Percentiles rank a stretch among this genome's conserved stretches.
These are phyloP conservation scores for Linyphia triangularis DNA, from an alignment of 2,888 invertebrate genomes.

Conservation along the genomic window DNA sequence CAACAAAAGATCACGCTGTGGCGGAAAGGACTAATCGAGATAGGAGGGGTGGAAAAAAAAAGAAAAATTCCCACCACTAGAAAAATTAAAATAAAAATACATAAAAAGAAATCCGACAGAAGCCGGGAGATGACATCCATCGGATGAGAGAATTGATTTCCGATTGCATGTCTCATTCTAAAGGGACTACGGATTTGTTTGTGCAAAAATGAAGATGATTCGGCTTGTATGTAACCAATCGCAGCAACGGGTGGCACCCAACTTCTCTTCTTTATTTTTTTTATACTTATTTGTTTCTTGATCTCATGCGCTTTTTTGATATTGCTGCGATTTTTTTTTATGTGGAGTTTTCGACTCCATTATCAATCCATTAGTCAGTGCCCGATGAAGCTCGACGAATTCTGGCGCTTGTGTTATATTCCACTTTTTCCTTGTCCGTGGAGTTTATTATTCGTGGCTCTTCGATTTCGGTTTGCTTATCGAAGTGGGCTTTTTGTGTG, in stretches of 20 bases:
- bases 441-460: background rate
- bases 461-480: background rate
- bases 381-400: conserved; percentile 7
- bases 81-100: conserved; percentile 56
- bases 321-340: background rate
- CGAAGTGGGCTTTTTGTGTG: background rate
- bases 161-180: conserved; percentile 52
- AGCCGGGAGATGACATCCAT: background rate
- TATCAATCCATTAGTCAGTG: conserved; percentile 65
- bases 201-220: conserved; percentile 71
- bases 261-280: conserved; percentile 30
- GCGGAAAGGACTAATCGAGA: conserved; percentile 1
- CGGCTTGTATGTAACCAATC: conserved; percentile 70
- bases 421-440: no score
- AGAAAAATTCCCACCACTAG: conserved; percentile 11
- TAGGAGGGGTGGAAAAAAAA: background rate
- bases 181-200: conserved; percentile 54
- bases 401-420: background rate
- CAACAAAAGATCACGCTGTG: conserved; percentile 45
- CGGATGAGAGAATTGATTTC: conserved; percentile 64
- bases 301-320: background rate
- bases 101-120: background rate
- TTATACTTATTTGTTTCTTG: background rate
- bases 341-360: conserved; percentile 52
- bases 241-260: conserved; percentile 65